A percentile compares a stretch with the other conserved stretches of the same genome.
Evolutionary conservation across 2,113 vertebrate genomes (phyloP).

Genomic region (Craseonycteris thonglongyai): DNA sequence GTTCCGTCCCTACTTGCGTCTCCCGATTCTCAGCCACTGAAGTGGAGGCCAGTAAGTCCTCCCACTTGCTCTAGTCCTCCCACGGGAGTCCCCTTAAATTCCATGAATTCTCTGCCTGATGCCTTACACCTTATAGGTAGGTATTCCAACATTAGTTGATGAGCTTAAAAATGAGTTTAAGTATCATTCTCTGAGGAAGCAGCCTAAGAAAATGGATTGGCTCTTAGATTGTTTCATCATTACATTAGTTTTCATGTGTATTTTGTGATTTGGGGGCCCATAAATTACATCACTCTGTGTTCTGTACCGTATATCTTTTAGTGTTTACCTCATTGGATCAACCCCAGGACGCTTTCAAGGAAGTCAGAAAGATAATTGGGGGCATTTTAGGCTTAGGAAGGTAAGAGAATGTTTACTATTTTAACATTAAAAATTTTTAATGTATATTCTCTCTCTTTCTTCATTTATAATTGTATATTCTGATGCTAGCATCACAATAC

Average conservation of each 20-base stretch:
- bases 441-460: background rate
- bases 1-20: accelerated
- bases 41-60: background rate
- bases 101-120: background rate
- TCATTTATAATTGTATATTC: background rate
- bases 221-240: background rate
- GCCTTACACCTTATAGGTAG: accelerated
- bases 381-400: constrained; percentile 94
- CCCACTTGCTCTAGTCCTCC: background rate
- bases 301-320: constrained; percentile 57
- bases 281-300: background rate
- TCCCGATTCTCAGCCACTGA: background rate
- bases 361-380: constrained; percentile 92
- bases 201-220: no score
- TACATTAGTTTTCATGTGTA: background rate
- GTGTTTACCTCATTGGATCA: constrained; percentile 93
- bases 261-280: background rate
- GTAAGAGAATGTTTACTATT: constrained; percentile 74
- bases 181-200: background rate
- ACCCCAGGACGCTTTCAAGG: constrained; percentile 93
- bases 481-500: background rate
- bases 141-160: no score
- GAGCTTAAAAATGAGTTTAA: background rate
- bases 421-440: background rate
- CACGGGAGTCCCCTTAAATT: background rate